Evolutionary conservation across 2,888 invertebrate genomes (phyloP).

Genomic region (Pseudolycoriella hygida): DNA sequence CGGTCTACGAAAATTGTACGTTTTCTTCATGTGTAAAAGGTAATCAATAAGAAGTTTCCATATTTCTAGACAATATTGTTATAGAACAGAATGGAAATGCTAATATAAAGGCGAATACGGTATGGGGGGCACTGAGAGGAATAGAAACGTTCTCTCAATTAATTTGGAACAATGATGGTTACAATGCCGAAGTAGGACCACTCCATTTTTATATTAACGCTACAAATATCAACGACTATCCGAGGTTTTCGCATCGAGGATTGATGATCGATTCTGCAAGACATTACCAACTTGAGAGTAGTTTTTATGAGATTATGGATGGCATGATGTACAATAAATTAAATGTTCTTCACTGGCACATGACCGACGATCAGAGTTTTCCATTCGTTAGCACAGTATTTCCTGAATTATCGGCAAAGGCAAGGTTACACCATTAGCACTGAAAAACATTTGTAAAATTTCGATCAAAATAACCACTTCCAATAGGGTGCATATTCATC

Average conservation of each 20-base stretch:
- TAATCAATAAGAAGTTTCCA: too few species aligned
- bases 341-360: conserved; percentile 92
- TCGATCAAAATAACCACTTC: too few species aligned
- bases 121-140: conserved; percentile 76
- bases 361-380: conserved; percentile 84
- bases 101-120: conserved; percentile 27
- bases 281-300: conserved; percentile 55
- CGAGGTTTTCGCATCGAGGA: conserved; percentile 66
- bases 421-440: conserved; percentile 29
- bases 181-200: too few species aligned
- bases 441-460: too few species aligned
- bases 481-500: conserved; percentile 24
- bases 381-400: conserved; percentile 65
- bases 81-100: conserved; percentile 8
- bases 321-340: conserved; percentile 83
- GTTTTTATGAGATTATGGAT: conserved; percentile 50
- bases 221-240: conserved; percentile 56
- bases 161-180: conserved; percentile 18
- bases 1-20: too few species aligned
- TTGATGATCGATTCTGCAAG: conserved; percentile 73
- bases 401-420: conserved; percentile 58
- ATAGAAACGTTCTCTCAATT: conserved; percentile 76
- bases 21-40: too few species aligned
- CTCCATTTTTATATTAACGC: conserved; percentile 10
- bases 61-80: too few species aligned